Base-by-base conservation (phyloP, 2,113 vertebrate species). In the human region DNA sequence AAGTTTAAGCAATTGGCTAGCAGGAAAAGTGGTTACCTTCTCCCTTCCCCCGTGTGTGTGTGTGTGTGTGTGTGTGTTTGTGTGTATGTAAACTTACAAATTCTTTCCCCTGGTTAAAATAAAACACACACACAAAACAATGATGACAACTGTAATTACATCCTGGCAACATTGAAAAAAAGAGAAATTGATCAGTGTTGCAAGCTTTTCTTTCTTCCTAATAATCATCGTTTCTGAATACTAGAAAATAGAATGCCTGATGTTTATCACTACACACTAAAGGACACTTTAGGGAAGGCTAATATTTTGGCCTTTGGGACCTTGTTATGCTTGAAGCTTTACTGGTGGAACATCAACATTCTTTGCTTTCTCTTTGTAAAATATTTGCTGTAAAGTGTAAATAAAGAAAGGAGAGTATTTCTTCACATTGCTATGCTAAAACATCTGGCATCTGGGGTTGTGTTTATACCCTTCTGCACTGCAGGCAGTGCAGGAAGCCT, bases 381-480 rank as follows among this genome's bases (percentile, higher is more conserved):
- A 98, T 98, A 98, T 98, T 98, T 98, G 98, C 97, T 97, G 38
- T 90, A 98, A 98, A 97, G 68, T 96, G 76, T 98, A 99, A 98
- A 98, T 98, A 97, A 98, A 98, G 96, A 97, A 96, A 96, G 79
- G 38, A 91, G 92, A 98, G 90, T 43, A 97, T 98, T 97, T 97
- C 96, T 98, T 97, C 89, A 91, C 84, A 86, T 93, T 61, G 97
- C n/a, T 94, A 72, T 95, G 94, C 57, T 43, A 40, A 98, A 98
- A 98, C 98, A 98, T 98, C 98, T 97, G 98, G 90, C 82, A 96
- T 95, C 94, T 97, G 97, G 82, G 88, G 95, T 89, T 98, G 66
- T 98, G 94, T 98, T 98, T 98, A 97, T 79, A 84, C 52, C 97
- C 55, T 76, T 95, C 94, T 94, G 94, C 81, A 96, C 94, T 89